Evolutionary conservation across 2,888 invertebrate species (phyloP), one percentile per base, ranked within the genome.

Genomic region (Cosmopolites sordidus): DNA sequence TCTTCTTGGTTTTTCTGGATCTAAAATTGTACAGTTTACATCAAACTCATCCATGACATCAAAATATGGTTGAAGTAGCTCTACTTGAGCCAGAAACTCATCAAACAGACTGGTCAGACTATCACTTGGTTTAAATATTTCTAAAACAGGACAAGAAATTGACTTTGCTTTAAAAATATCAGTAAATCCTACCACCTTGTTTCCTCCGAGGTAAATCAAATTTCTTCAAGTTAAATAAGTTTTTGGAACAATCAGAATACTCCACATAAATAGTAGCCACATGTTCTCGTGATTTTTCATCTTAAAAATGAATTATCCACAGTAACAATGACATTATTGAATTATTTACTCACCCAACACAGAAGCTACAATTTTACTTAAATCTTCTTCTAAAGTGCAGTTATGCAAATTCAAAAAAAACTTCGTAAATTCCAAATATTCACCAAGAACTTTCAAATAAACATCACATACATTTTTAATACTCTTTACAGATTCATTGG

Each of bases 31-130:
- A 60, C 72, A 71, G 46, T 61, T 63, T 14, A 17, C 48, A 66
- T 76, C 76, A 15, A 77, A 59, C 14, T 64, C 65, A 42, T 75
- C 75, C 71, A 77, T 70, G 11, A 69, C 55, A 58, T 73, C 64
- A 63, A 77, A 76, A 61, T 72, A 73, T 4, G 62, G 61, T 48
- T 75, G 73, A 41, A 74, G 57, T 3, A 50, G 51, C 14, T 70
- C 67, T 8, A 75, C 54, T 9, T 61, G 45, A 1, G 45, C 56
- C 9, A 66, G 39, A 57, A 69, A 72, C 37, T 66, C 61, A 27
- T 70, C 67, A 54, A 69, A 71, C 1, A 73, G 46, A 1, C 39
- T 59, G 16, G 62, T 65, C 14, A 74, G 58, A 48, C 65, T 69
- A 27, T 61, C 58, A 33, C 59, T 58, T 15, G 48, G 22, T 51